phyloP scores from a whole-genome alignment of 2,797 vertebrate species.

The Gobio occitaniae region DNA sequence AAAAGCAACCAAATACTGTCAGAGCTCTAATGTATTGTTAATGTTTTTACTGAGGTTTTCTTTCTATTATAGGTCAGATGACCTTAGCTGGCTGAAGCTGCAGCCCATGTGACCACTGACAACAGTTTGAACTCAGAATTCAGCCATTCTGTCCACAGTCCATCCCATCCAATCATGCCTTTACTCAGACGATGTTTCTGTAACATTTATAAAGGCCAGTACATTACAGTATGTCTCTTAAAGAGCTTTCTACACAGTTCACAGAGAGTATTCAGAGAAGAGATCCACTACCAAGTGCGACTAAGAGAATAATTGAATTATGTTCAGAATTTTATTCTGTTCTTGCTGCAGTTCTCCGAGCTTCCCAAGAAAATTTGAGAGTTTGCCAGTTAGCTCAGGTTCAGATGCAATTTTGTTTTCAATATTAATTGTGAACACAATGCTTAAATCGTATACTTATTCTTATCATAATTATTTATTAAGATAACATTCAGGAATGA shows the following conservation, averaged over 20 bases:
- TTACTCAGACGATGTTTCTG: slow-evolving; percentile 33
- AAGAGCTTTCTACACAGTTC: slow-evolving; percentile 20
- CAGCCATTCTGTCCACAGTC: slow-evolving; percentile 30
- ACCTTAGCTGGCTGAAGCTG: slow-evolving; percentile 76
- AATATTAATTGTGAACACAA: not conserved
- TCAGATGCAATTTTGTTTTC: not conserved
- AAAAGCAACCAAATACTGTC: not conserved
- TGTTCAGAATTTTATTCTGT: not conserved
- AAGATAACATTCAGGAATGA: not conserved
- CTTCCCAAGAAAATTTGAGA: not conserved
- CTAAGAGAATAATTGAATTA: too few species aligned
- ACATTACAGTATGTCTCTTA: slow-evolving; percentile 16
- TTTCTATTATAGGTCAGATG: slow-evolving; percentile 69
- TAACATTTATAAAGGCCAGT: slow-evolving; percentile 16
- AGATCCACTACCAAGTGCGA: not conserved
- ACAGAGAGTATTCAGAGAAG: slow-evolving; percentile 18
- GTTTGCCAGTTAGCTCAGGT: not conserved
- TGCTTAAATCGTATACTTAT: not conserved
- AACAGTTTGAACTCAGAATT: slow-evolving; percentile 27
- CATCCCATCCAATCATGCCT: slow-evolving; percentile 33
- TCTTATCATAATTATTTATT: not conserved
- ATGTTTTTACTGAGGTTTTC: not conserved
- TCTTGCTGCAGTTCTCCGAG: not conserved
- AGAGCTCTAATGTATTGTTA: not conserved
- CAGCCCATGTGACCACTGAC: slow-evolving; percentile 40